A percentile compares a stretch with the other conserved stretches of the same genome.
Evolutionary conservation across 2,888 invertebrate genomes (phyloP).

Genomic region (Suillia variegata): DNA sequence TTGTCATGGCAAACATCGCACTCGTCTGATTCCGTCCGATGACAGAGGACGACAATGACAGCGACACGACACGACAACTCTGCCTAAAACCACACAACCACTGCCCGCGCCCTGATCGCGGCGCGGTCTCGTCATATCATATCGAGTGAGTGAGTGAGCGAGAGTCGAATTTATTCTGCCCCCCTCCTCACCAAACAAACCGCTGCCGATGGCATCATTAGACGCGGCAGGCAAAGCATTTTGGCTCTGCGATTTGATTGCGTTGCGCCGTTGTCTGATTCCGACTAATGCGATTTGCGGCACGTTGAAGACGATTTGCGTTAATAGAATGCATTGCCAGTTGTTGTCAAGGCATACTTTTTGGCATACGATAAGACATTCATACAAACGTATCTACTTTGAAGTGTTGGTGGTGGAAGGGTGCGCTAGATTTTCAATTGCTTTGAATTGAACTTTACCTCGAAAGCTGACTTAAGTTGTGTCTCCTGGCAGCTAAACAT

Average conservation of each 20-base stretch:
- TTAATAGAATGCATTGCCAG: slow-evolving; percentile 16
- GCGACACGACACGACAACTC: neutral
- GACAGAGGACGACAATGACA: neutral
- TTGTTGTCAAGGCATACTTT: slow-evolving; percentile 10
- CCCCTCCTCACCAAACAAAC: no score
- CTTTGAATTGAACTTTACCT: no score
- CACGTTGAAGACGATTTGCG: slow-evolving; percentile 16
- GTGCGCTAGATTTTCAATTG: no score
- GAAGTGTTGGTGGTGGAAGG: no score
- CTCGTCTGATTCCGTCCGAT: neutral
- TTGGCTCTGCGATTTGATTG: slow-evolving; percentile 24
- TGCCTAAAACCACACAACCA: neutral
- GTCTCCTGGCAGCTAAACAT: no score
- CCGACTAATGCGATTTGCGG: slow-evolving; percentile 22
- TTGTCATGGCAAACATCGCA: slow-evolving; percentile 36
- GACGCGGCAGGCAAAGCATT: no score
- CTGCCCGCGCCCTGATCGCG: neutral
- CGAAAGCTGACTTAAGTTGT: no score
- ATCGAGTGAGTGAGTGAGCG: no score
- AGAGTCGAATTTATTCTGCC: no score
- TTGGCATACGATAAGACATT: slow-evolving; percentile 8
- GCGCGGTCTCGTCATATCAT: neutral
- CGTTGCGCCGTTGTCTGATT: neutral
- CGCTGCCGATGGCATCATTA: no score
- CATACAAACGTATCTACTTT: no score